Evolutionary conservation across 2,113 vertebrate genomes (phyloP).

Genomic region (Pseudorhombus dupliciocellatus): DNA sequence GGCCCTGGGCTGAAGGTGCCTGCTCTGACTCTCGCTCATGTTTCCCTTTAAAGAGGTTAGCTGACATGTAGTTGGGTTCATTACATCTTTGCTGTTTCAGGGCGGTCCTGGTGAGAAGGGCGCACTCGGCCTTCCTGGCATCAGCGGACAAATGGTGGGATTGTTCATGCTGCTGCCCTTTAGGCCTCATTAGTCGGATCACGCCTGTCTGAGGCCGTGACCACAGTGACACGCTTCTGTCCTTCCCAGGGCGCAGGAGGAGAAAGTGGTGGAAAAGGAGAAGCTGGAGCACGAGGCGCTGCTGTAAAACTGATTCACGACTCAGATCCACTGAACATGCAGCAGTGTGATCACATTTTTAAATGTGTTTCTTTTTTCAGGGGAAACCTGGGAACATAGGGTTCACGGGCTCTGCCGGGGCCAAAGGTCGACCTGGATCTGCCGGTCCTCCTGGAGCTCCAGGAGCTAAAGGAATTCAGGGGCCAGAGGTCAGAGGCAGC

Average conservation of each 20-base stretch:
- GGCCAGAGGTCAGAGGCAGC: constrained; percentile 63
- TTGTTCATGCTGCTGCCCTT: constrained; percentile 2
- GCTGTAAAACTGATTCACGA: constrained; percentile 50
- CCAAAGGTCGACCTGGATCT: constrained; percentile 71
- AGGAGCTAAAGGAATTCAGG: constrained; percentile 71
- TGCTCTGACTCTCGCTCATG: not conserved
- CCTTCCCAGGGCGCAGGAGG: constrained; percentile 68
- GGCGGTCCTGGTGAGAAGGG: constrained; percentile 71
- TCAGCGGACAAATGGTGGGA: constrained; percentile 64
- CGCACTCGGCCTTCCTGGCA: constrained; percentile 54
- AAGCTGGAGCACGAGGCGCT: constrained; percentile 56
- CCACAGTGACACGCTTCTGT: constrained; percentile 14
- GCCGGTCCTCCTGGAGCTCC: constrained; percentile 65
- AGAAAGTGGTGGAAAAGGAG: constrained; percentile 67
- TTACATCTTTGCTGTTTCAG: constrained; percentile 56
- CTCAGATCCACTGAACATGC: not conserved
- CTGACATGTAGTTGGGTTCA: not conserved
- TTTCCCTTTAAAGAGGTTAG: accelerated
- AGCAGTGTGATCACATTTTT: not conserved
- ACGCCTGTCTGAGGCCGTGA: not conserved
- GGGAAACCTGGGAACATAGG: constrained; percentile 66
- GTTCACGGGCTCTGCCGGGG: constrained; percentile 58
- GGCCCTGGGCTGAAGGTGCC: constrained; percentile 76
- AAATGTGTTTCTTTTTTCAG: constrained; percentile 43
- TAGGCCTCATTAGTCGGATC: not conserved